Conservation (phyloP, 2,888 invertebrate species). For the Suillia variegata region DNA sequence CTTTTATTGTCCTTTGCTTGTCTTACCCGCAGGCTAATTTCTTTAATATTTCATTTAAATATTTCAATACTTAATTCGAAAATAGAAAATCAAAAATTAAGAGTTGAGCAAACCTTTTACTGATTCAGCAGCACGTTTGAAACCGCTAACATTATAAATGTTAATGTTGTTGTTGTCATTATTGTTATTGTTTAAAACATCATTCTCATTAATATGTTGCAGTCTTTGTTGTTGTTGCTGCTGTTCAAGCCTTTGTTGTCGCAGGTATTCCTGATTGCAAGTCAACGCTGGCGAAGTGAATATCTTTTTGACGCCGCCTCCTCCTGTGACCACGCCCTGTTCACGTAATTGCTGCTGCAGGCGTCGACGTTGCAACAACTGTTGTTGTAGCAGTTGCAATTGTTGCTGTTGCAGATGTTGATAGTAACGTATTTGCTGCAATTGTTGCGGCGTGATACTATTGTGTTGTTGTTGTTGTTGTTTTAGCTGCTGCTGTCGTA, state of each 20-base stretch:
- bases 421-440: conserved; percentile 64
- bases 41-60: too few species aligned
- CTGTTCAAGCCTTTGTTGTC: conserved; percentile 42
- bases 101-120: conserved; percentile 35
- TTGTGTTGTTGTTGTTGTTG: conserved; percentile 38
- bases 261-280: conserved; percentile 52
- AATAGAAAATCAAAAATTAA: too few species aligned
- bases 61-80: too few species aligned
- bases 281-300: conserved; percentile 35
- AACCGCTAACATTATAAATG: conserved; percentile 21
- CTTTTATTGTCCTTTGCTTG: too few species aligned
- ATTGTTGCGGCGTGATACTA: conserved; percentile 66
- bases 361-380: conserved; percentile 60
- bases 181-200: conserved; percentile 33
- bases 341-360: conserved; percentile 53
- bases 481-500: conserved; percentile 19
- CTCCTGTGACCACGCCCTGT: conserved; percentile 43
- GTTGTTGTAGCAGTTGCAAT: conserved; percentile 57
- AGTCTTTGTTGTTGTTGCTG: conserved; percentile 33
- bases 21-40: too few species aligned
- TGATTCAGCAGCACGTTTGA: conserved; percentile 17
- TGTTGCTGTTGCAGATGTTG: conserved; percentile 59
- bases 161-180: conserved; percentile 34
- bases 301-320: conserved; percentile 17
- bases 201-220: conserved; percentile 32